Conservation (phyloP, 2,113 vertebrate species). For the Azemiops feae region DNA sequence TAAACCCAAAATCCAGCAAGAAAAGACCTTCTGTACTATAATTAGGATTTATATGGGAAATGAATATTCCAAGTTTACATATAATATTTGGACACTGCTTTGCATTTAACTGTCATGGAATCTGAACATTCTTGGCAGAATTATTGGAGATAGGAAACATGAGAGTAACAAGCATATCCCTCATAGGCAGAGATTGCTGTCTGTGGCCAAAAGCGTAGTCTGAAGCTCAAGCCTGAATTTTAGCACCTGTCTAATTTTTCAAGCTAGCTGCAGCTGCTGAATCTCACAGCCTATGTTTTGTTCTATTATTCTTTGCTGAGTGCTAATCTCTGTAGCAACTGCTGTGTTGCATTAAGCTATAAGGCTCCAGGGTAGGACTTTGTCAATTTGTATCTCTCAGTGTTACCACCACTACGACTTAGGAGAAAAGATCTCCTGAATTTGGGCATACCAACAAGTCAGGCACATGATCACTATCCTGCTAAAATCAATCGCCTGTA, state of each 20-base stretch:
- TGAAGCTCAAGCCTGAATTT: not conserved
- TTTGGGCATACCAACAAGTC: slow-evolving; percentile 25
- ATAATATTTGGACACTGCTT: not conserved
- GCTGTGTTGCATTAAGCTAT: not conserved
- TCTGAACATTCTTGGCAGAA: not conserved
- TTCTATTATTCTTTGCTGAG: not conserved
- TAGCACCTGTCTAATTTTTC: slow-evolving; percentile 3
- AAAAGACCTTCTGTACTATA: not conserved
- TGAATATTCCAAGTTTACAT: not conserved
- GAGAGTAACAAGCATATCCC: not conserved
- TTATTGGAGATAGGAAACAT: not conserved
- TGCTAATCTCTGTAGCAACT: not conserved
- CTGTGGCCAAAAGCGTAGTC: not conserved
- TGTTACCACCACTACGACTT: not conserved
- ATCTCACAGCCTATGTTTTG: not conserved
- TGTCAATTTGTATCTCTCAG: slow-evolving; percentile 42
- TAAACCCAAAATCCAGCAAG: not conserved
- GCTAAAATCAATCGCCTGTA: slow-evolving; percentile 42
- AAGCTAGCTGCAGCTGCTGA: slow-evolving; percentile 18
- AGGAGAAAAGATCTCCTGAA: not conserved
- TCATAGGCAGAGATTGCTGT: not conserved
- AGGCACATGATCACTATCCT: slow-evolving; percentile 25
- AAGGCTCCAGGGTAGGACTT: slow-evolving; percentile 20
- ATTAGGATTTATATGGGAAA: not conserved
- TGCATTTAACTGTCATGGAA: not conserved